Evolutionary conservation across 1,140 invertebrate species (phyloP).

Genomic region (Apis dorsata): DNA sequence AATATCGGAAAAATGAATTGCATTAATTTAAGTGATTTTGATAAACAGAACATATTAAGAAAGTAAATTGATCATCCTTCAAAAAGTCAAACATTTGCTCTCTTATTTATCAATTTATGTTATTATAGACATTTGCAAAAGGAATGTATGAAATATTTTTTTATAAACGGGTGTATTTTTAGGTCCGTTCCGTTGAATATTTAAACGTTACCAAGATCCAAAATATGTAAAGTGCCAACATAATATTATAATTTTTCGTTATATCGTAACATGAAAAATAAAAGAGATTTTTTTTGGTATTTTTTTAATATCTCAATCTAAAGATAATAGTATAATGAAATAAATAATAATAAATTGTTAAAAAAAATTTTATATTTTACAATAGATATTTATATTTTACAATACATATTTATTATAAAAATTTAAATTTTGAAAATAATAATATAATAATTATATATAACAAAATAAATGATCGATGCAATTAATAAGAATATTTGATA

Average conservation of each 20-base stretch:
- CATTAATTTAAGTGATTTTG: neutral
- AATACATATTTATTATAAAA: neutral
- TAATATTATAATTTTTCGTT: neutral
- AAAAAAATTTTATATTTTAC: too few species aligned
- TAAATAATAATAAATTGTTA: neutral
- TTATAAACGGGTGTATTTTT: conserved; percentile 6
- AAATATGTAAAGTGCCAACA: neutral
- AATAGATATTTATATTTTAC: too few species aligned
- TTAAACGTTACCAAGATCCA: conserved; percentile 25
- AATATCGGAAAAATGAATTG: neutral
- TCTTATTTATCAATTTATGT: conserved; percentile 33
- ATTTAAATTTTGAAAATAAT: neutral
- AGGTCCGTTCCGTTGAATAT: neutral
- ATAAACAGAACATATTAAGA: neutral
- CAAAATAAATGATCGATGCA: too few species aligned
- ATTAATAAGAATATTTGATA: too few species aligned
- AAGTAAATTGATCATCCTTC: neutral
- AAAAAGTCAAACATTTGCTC: conserved; percentile 1
- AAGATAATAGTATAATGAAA: neutral
- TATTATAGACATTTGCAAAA: neutral
- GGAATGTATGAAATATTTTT: neutral
- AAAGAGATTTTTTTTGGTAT: neutral
- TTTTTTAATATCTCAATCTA: neutral
- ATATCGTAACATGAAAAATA: neutral
- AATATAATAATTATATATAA: too few species aligned